phyloP scores from a whole-genome alignment of 1,140 invertebrate genomes.

The Drosophila asahinai region DNA sequence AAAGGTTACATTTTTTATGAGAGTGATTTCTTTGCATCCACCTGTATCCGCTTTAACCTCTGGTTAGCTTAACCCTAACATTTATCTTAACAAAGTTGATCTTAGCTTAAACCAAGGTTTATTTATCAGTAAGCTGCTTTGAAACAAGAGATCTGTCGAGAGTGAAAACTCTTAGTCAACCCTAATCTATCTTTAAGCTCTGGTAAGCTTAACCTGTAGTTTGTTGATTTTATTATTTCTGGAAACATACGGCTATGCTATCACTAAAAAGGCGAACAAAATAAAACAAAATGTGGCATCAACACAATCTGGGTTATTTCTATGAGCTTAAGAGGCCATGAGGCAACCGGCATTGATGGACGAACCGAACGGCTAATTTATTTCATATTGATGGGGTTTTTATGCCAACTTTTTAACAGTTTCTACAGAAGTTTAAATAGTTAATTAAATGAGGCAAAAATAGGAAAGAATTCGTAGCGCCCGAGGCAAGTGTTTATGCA shows the following conservation, averaged over 20 bases:
- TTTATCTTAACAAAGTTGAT: too few species aligned
- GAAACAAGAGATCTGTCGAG: too few species aligned
- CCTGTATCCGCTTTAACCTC: too few species aligned
- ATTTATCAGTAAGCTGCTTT: too few species aligned
- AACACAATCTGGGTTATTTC: not conserved
- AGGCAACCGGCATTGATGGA: not conserved
- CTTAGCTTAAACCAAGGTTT: too few species aligned
- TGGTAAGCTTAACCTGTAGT: too few species aligned
- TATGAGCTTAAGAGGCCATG: not conserved
- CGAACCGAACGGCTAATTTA: not conserved
- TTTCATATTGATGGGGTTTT: not conserved
- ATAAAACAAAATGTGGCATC: not conserved
- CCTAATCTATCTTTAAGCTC: too few species aligned
- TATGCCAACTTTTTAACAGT: not conserved
- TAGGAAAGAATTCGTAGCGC: not conserved
- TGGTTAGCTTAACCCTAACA: too few species aligned
- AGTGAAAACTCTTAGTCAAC: too few species aligned
- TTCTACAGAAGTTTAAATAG: not conserved
- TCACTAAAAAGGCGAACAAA: not conserved
- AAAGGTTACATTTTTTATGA: too few species aligned
- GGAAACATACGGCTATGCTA: not conserved
- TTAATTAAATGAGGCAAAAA: conserved; percentile 15
- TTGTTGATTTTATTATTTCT: not conserved
- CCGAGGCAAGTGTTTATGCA: conserved; percentile 17
- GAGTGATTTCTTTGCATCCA: too few species aligned